These are phyloP conservation scores for Amphibalanus amphitrite DNA, from an alignment of 1,140 invertebrate species.

Conservation along the genomic window DNA sequence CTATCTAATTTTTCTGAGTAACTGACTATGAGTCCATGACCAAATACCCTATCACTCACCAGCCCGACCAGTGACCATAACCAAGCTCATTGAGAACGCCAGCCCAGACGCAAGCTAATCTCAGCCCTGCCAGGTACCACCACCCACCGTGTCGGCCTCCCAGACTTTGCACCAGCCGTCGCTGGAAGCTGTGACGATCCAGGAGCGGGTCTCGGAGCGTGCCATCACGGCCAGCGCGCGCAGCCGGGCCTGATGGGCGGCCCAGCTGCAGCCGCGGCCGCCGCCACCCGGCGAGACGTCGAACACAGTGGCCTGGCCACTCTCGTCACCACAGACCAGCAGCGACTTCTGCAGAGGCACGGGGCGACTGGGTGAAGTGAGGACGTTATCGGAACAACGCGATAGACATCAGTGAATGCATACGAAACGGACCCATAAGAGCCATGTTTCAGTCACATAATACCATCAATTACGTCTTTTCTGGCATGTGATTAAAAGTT, in stretches of 20 bases:
- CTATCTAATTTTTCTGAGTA: too few relatives aligned
- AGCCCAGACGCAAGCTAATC: too few relatives aligned
- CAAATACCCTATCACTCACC: too few relatives aligned
- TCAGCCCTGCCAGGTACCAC: too few relatives aligned
- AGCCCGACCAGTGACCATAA: not conserved
- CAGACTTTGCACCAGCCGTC: slow-evolving; percentile 61
- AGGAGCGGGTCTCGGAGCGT: slow-evolving; percentile 26
- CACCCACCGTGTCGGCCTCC: slow-evolving; percentile 25
- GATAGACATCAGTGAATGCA: not conserved
- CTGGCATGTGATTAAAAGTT: too few relatives aligned
- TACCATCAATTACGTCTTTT: too few relatives aligned
- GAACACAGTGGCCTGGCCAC: slow-evolving; percentile 44
- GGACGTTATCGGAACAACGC: not conserved
- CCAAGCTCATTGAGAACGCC: too few relatives aligned
- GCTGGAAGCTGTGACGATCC: slow-evolving; percentile 46
- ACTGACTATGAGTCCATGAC: too few relatives aligned
- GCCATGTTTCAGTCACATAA: not conserved
- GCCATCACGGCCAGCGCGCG: slow-evolving; percentile 46
- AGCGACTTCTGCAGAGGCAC: slow-evolving; percentile 35
- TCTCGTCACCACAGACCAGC: slow-evolving; percentile 47
- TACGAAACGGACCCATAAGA: not conserved
- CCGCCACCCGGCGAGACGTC: slow-evolving; percentile 28
- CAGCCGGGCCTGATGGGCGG: slow-evolving; percentile 38
- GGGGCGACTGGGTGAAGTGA: not conserved
- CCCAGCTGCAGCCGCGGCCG: slow-evolving; percentile 25